A percentile compares a stretch with the other conserved stretches of the same genome.
phyloP scores from a whole-genome alignment of 2,888 invertebrate species.

The Troilus luridus region DNA sequence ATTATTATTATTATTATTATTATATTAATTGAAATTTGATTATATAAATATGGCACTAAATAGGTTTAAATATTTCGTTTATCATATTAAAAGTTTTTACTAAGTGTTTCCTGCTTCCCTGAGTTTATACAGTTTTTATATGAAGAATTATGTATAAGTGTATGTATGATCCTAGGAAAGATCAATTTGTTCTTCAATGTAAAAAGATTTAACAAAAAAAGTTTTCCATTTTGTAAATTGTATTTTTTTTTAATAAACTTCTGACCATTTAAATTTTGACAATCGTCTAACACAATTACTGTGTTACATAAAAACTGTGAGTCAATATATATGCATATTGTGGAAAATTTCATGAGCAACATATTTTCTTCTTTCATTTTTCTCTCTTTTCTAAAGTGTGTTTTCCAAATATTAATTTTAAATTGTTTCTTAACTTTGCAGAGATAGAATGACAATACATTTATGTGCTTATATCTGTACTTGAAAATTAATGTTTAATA shows the following conservation, averaged over 20 bases:
- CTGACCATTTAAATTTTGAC: constrained; percentile 57
- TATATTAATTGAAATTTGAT: constrained; percentile 48
- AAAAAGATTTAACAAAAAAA: constrained; percentile 53
- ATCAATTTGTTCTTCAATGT: constrained; percentile 53
- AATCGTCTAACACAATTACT: constrained; percentile 55
- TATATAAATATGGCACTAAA: constrained; percentile 57
- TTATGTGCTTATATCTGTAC: constrained; percentile 44
- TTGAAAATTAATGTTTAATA: background rate
- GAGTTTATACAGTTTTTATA: constrained; percentile 53
- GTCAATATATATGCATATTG: constrained; percentile 56
- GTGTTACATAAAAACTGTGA: constrained; percentile 61
- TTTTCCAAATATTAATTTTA: constrained; percentile 42
- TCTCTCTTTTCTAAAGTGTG: constrained; percentile 29
- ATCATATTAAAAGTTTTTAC: constrained; percentile 52
- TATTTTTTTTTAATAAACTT: constrained; percentile 61
- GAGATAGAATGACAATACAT: constrained; percentile 64
- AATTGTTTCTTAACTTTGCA: constrained; percentile 61
- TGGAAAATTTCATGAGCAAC: constrained; percentile 43
- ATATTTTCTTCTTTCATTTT: constrained; percentile 45
- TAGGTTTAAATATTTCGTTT: constrained; percentile 55
- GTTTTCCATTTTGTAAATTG: constrained; percentile 54
- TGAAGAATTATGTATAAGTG: constrained; percentile 55
- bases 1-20: constrained; percentile 45
- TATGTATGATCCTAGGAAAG: constrained; percentile 45
- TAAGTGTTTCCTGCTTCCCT: constrained; percentile 50